These are phyloP conservation scores for Holothuria leucospilota DNA, from an alignment of 53 echinoderm and acorn worm species.

Conservation along the genomic window DNA sequence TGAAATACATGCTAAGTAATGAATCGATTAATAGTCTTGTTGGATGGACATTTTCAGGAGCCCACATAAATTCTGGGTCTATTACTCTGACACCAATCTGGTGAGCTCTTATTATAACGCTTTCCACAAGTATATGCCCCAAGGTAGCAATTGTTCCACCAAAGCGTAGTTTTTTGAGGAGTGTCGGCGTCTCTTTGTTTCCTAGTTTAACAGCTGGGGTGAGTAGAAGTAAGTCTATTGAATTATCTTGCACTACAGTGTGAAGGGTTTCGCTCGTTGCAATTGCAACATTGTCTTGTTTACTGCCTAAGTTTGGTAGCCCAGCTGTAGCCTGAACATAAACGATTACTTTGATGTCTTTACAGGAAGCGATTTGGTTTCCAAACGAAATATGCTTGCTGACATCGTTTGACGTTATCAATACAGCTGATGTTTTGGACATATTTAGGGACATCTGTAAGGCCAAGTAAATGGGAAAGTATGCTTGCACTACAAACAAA, in stretches of 20 bases:
- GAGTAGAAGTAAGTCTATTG: neutral
- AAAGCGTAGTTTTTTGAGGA: neutral
- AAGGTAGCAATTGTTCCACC: constrained; percentile 2
- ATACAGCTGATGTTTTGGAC: neutral
- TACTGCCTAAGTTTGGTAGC: neutral
- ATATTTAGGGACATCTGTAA: neutral
- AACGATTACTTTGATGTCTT: neutral
- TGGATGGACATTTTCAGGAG: neutral
- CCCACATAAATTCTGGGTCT: constrained; percentile 2
- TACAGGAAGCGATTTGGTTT: neutral
- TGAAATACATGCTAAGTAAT: neutral
- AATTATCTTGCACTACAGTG: neutral
- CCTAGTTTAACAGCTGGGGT: neutral
- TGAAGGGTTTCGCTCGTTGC: neutral
- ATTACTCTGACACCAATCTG: constrained; percentile 3
- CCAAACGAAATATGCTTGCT: neutral
- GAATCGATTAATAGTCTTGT: neutral
- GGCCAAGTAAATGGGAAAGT: constrained; percentile 18
- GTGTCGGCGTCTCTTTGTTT: neutral
- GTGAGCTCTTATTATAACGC: neutral
- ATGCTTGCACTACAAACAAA: neutral
- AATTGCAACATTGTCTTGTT: neutral
- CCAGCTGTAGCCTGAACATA: neutral
- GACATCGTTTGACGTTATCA: neutral
- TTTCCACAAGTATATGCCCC: too few relatives aligned